Percentiles rank a stretch among this genome's conserved stretches.
These are phyloP conservation scores for Acanthoscelides obtectus DNA, from an alignment of 2,888 invertebrate species.

Conservation along the genomic window DNA sequence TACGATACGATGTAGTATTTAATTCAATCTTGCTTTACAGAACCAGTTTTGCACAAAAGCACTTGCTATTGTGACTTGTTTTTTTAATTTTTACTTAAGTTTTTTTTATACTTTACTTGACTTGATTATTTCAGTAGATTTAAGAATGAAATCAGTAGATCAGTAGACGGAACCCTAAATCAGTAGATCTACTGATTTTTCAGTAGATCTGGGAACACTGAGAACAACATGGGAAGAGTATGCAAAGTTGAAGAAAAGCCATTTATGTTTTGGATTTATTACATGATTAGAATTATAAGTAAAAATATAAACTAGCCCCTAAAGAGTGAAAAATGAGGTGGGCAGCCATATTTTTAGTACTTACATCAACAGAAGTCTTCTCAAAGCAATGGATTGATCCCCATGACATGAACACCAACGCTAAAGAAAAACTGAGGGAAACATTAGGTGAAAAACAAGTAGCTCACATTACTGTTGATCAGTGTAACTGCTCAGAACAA, in stretches of 20 bases:
- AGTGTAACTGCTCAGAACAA: not conserved
- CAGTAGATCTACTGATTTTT: too few species aligned
- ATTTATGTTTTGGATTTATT: not conserved
- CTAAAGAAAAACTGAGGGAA: constrained; percentile 11
- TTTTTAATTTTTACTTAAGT: too few species aligned
- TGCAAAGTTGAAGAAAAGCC: not conserved
- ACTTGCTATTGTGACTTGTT: too few species aligned
- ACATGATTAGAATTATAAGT: not conserved
- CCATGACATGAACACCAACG: constrained; percentile 27
- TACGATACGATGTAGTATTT: too few species aligned
- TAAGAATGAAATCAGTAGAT: too few species aligned
- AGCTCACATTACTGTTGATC: not conserved
- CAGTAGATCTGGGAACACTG: too few species aligned
- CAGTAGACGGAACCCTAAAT: too few species aligned
- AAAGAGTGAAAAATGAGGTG: not conserved
- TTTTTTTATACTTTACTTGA: too few species aligned
- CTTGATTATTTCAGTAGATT: too few species aligned
- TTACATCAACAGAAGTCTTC: not conserved
- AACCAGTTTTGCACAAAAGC: too few species aligned
- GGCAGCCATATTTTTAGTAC: not conserved
- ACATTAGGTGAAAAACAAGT: constrained; percentile 5
- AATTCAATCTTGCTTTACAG: too few species aligned
- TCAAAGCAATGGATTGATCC: constrained; percentile 23
- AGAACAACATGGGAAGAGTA: not conserved
- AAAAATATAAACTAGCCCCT: not conserved